These are phyloP conservation scores for Pantherophis alleghaniensis DNA, from an alignment of 2,797 vertebrate species.

Conservation along the genomic window DNA sequence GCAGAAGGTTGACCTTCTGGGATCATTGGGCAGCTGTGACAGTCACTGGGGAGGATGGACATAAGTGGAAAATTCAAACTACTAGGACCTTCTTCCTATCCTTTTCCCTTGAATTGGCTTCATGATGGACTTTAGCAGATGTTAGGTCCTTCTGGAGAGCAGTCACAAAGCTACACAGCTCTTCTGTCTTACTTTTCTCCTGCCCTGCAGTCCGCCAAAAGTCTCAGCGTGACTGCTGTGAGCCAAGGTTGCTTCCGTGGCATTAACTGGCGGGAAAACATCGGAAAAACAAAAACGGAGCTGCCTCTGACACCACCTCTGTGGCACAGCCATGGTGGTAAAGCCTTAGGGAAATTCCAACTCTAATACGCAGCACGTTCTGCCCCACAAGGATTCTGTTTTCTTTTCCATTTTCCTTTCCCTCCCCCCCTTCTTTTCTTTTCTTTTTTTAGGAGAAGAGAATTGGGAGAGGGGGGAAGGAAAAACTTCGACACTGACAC, in stretches of 20 bases:
- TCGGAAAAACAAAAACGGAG: slow-evolving; percentile 43
- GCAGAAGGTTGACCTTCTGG: not conserved
- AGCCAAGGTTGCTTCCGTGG: not conserved
- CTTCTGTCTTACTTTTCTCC: not conserved
- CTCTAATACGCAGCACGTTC: slow-evolving; percentile 57
- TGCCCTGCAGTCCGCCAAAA: not conserved
- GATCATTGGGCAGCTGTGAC: too few species aligned
- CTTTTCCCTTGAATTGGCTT: not conserved
- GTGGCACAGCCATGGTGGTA: slow-evolving; percentile 61
- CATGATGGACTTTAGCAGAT: not conserved
- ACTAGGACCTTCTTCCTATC: not conserved
- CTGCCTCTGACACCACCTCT: slow-evolving; percentile 36
- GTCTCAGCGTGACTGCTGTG: not conserved
- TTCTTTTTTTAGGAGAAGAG: not conserved
- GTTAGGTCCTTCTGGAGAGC: not conserved
- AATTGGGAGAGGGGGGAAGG: too few species aligned
- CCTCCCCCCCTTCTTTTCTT: not conserved
- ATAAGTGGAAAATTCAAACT: not conserved
- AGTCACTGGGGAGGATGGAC: not conserved
- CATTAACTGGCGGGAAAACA: slow-evolving; percentile 14
- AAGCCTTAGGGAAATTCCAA: slow-evolving; percentile 63
- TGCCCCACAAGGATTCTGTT: slow-evolving; percentile 53
- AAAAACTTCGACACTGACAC: slow-evolving; percentile 54
- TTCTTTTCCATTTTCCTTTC: not conserved
- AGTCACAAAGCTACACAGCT: not conserved